These are phyloP conservation scores for Dinocampus coccinellae DNA, from an alignment of 2,888 invertebrate genomes.

Conservation along the genomic window DNA sequence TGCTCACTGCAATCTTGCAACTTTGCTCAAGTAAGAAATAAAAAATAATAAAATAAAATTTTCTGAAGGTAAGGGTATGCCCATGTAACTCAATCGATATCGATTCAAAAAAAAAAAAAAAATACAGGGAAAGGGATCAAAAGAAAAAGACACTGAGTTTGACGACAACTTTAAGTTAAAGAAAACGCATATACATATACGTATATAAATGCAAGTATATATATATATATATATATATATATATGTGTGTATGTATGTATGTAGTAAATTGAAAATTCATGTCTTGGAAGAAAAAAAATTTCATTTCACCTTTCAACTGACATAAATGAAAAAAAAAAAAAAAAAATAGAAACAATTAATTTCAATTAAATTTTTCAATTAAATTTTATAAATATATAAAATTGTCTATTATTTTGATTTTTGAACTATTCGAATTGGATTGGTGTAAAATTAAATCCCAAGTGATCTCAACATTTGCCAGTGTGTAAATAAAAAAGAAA, in stretches of 20 bases:
- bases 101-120: not conserved
- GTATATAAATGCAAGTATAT: too few relatives aligned
- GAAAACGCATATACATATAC: too few relatives aligned
- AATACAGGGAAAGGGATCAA: not conserved
- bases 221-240: not conserved
- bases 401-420: too few relatives aligned
- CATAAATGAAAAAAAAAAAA: constrained; percentile 7
- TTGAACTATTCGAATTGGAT: too few relatives aligned
- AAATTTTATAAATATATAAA: too few relatives aligned
- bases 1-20: constrained; percentile 62
- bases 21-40: constrained; percentile 64
- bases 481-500: too few relatives aligned
- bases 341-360: too few relatives aligned
- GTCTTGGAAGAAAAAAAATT: constrained; percentile 41
- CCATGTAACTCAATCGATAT: not conserved
- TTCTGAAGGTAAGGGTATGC: too few relatives aligned
- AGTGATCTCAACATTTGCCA: too few relatives aligned
- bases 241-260: constrained; percentile 46
- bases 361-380: too few relatives aligned
- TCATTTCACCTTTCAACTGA: constrained; percentile 7
- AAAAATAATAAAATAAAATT: not conserved
- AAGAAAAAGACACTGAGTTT: not conserved
- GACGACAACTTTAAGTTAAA: constrained; percentile 16
- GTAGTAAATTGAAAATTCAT: constrained; percentile 60
- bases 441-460: too few relatives aligned